Percentiles rank a stretch among this genome's conserved stretches.
phyloP scores from a whole-genome alignment of 2,113 vertebrate species.

The Colius striatus region DNA sequence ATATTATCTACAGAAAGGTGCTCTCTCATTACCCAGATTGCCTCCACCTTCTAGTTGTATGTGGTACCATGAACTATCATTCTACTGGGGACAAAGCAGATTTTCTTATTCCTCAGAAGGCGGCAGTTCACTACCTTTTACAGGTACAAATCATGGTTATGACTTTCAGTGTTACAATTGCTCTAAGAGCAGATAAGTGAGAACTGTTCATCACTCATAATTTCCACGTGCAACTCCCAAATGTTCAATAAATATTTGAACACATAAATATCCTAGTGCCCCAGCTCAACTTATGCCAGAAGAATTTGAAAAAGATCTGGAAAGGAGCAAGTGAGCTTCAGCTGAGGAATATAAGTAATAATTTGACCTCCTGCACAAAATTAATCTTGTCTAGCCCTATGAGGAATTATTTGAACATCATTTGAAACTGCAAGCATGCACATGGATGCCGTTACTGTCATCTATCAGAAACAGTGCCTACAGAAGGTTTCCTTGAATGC shows the following conservation, averaged over 20 bases:
- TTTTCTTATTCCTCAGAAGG: neutral
- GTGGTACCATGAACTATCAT: neutral
- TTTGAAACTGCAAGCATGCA: neutral
- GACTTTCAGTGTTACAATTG: neutral
- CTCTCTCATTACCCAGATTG: neutral
- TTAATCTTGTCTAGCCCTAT: neutral
- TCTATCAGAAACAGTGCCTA: neutral
- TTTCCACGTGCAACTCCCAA: neutral
- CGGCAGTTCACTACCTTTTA: neutral
- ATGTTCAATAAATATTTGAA: neutral
- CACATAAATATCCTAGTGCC: neutral
- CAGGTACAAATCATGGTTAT: neutral
- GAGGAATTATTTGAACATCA: neutral
- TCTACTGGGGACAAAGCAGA: neutral
- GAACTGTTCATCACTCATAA: neutral
- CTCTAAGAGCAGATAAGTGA: neutral
- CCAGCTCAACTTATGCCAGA: neutral
- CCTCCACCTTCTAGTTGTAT: neutral
- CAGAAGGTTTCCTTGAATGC: rapidly evolving
- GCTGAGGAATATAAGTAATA: neutral
- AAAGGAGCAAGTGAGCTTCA: neutral
- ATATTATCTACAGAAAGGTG: neutral
- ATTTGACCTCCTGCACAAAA: neutral
- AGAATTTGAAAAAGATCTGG: neutral
- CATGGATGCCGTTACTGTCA: neutral